Evolutionary conservation across 2,113 vertebrate species (phyloP).

Genomic region (Peromyscus polionotus): DNA sequence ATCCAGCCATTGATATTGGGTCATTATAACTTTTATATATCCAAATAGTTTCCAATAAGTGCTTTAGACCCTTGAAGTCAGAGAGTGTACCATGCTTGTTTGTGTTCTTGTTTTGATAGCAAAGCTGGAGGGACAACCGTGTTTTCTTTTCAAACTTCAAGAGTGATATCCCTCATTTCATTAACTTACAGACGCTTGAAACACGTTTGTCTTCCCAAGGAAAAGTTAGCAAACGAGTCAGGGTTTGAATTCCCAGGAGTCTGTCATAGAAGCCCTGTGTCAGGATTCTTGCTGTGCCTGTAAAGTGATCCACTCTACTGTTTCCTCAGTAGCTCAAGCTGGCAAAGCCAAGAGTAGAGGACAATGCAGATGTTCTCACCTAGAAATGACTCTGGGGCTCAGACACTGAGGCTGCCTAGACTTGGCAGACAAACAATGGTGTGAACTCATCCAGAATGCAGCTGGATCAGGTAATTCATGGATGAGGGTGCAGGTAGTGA

Average conservation of each 20-base stretch:
- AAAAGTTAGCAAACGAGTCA: not conserved
- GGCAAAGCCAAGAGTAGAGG: not conserved
- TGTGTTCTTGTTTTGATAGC: constrained; percentile 7
- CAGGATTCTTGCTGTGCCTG: too few species aligned
- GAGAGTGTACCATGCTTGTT: not conserved
- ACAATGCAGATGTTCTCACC: not conserved
- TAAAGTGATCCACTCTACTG: not conserved
- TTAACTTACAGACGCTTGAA: not conserved
- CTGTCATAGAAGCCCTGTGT: not conserved
- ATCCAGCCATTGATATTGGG: not conserved
- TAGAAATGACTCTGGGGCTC: not conserved
- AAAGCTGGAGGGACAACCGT: not conserved
- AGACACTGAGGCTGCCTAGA: not conserved
- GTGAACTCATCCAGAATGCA: not conserved
- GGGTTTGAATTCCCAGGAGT: not conserved
- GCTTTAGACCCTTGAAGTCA: not conserved
- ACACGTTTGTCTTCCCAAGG: not conserved
- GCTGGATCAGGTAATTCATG: not conserved
- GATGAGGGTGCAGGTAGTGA: not conserved
- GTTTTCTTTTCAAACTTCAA: not conserved
- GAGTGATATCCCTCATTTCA: not conserved
- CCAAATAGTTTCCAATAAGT: not conserved
- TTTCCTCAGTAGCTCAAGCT: not conserved
- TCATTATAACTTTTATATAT: not conserved
- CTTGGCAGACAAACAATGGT: not conserved